Conservation (phyloP, 1,140 invertebrate genomes). For the Caenorhabditis remanei region DNA sequence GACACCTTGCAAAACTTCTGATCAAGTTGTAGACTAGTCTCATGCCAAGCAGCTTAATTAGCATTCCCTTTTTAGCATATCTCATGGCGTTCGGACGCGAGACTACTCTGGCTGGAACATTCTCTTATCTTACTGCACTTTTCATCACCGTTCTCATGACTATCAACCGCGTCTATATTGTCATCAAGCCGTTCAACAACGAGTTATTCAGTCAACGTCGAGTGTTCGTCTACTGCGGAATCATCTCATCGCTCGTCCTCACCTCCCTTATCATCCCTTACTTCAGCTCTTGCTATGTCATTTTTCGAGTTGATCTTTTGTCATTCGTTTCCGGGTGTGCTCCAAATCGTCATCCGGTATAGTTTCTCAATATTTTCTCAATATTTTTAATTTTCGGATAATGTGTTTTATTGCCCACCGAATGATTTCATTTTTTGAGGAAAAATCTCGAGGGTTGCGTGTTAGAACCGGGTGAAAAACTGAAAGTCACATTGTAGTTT, state of each 20-base stretch:
- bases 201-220: not conserved
- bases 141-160: conserved; percentile 26
- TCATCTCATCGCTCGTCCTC: not conserved
- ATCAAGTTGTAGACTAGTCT: not conserved
- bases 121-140: conserved; percentile 16
- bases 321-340: not conserved
- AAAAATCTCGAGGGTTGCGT: too few relatives aligned
- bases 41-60: not conserved
- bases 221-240: not conserved
- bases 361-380: not conserved
- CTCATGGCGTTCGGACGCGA: not conserved
- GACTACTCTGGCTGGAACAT: not conserved
- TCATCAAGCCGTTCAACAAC: not conserved
- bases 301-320: not conserved
- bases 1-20: not conserved
- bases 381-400: not conserved
- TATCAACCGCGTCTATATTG: not conserved
- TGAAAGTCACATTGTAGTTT: too few relatives aligned
- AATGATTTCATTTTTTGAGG: too few relatives aligned
- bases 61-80: conserved; percentile 9
- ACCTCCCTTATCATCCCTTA: not conserved
- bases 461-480: too few relatives aligned
- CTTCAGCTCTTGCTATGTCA: not conserved
- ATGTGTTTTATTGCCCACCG: too few relatives aligned
- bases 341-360: conserved; percentile 29